Evolutionary conservation across 2,888 invertebrate genomes (phyloP).

Genomic region (Sesia bembeciformis): DNA sequence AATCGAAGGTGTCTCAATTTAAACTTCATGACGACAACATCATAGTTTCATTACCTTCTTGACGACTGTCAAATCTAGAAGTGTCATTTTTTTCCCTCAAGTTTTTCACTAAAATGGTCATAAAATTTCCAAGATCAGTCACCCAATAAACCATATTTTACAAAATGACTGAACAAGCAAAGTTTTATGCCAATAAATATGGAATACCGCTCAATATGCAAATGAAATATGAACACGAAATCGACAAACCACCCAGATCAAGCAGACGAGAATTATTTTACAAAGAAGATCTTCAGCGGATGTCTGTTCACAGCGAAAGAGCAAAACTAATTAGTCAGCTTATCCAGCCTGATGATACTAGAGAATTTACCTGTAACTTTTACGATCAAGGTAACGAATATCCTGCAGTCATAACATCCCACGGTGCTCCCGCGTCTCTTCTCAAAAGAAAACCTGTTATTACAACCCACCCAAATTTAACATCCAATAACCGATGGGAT

Average conservation of each 20-base stretch:
- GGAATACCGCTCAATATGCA: too few relatives aligned
- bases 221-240: too few relatives aligned
- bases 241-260: too few relatives aligned
- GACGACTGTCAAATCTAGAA: too few relatives aligned
- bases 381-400: not conserved
- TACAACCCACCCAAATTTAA: too few relatives aligned
- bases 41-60: too few relatives aligned
- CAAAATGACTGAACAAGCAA: not conserved
- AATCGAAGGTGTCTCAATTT: too few relatives aligned
- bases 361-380: not conserved
- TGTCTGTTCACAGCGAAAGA: not conserved
- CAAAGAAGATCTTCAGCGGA: not conserved
- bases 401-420: not conserved
- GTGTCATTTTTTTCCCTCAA: too few relatives aligned
- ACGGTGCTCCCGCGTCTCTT: not conserved
- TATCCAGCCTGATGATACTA: not conserved
- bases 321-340: not conserved
- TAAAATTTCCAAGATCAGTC: not conserved
- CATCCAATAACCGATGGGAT: too few relatives aligned
- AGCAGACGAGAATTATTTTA: not conserved
- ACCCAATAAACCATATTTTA: not conserved
- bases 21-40: too few relatives aligned
- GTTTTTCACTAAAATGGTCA: not conserved
- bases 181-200: not conserved
- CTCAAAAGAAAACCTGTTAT: too few relatives aligned